A percentile compares a stretch with the other conserved stretches of the same genome.
Evolutionary conservation across 2,797 vertebrate genomes (phyloP).

Genomic region (Myripristis murdjan): DNA sequence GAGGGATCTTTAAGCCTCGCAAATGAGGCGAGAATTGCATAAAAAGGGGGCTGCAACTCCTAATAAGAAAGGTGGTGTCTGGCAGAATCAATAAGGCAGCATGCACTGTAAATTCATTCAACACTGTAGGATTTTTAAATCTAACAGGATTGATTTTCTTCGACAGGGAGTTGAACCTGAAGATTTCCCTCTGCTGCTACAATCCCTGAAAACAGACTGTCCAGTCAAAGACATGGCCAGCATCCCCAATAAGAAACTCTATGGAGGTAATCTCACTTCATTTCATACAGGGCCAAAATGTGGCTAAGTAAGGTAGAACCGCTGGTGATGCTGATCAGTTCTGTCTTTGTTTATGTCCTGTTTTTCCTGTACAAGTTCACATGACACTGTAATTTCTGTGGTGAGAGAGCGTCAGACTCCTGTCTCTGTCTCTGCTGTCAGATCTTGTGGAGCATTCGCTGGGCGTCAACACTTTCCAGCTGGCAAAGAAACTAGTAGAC

Average conservation of each 20-base stretch:
- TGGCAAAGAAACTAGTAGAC: constrained; percentile 91
- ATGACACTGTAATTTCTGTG: not conserved
- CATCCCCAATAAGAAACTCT: constrained; percentile 87
- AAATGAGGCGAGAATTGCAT: not conserved
- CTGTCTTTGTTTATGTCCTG: not conserved
- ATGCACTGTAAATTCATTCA: not conserved
- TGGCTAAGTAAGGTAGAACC: too few relatives aligned
- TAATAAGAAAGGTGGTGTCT: too few relatives aligned
- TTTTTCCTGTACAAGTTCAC: not conserved
- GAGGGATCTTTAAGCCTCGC: not conserved
- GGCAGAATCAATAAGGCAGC: not conserved
- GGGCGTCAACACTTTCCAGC: constrained; percentile 87
- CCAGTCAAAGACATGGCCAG: constrained; percentile 84
- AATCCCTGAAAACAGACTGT: constrained; percentile 87
- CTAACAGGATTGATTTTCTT: constrained; percentile 14
- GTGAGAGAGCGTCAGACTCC: not conserved
- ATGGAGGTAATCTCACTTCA: constrained; percentile 83
- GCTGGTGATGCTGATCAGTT: too few relatives aligned
- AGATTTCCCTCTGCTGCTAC: constrained; percentile 87
- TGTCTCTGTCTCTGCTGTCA: constrained; percentile 65
- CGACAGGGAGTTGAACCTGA: constrained; percentile 92
- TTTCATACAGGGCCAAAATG: not conserved
- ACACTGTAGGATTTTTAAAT: not conserved
- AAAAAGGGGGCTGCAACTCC: too few relatives aligned
- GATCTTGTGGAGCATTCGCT: constrained; percentile 89